Percentiles rank a stretch among this genome's conserved stretches.
These are phyloP conservation scores for Rhipidura dahli DNA, from an alignment of 2,113 vertebrate species.

Conservation along the genomic window DNA sequence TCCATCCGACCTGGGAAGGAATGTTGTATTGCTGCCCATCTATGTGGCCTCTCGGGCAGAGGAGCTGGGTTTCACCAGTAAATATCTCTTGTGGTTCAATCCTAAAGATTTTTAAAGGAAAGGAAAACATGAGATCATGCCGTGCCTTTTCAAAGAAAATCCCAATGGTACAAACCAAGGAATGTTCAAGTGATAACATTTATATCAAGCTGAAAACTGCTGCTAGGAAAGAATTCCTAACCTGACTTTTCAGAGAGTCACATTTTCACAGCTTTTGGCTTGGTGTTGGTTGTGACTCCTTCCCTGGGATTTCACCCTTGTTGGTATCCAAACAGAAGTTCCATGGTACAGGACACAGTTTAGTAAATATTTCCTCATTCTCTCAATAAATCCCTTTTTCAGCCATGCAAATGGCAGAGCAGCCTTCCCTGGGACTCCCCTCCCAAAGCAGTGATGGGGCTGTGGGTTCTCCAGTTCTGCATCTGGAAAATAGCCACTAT, in stretches of 20 bases:
- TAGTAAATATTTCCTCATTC: background rate
- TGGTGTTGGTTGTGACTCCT: background rate
- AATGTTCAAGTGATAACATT: background rate
- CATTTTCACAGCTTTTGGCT: background rate
- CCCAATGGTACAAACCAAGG: background rate
- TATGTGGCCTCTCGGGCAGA: background rate
- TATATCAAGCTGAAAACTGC: background rate
- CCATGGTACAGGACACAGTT: background rate
- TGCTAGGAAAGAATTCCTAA: background rate
- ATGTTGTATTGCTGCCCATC: background rate
- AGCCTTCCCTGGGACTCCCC: no score
- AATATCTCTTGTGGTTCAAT: background rate
- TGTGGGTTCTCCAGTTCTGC: background rate
- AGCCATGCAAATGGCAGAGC: background rate
- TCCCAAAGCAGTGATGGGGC: accelerated
- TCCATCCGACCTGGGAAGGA: background rate
- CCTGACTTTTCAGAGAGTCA: background rate
- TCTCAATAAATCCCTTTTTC: background rate
- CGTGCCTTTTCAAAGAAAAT: background rate
- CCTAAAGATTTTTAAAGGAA: background rate
- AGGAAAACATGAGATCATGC: conserved; percentile 8
- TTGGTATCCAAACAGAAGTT: background rate
- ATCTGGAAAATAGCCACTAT: background rate
- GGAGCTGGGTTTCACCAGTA: background rate
- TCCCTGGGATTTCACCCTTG: background rate